These are phyloP conservation scores for Melikaiella ostensackeni DNA, from an alignment of 2,888 invertebrate species.

Conservation along the genomic window DNA sequence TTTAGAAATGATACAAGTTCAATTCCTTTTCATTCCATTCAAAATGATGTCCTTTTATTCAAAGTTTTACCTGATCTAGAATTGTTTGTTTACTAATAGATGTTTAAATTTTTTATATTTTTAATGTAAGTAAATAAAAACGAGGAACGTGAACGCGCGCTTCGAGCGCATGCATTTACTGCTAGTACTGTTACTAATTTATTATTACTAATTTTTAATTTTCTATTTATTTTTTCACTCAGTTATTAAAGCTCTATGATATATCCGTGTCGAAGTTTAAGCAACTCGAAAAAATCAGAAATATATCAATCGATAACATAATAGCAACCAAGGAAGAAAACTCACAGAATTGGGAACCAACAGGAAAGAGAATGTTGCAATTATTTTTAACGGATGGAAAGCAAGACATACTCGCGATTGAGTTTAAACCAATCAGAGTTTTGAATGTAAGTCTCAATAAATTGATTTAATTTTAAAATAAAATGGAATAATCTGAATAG, in stretches of 20 bases:
- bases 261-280: slow-evolving; percentile 73
- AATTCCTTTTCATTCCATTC: no score
- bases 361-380: slow-evolving; percentile 83
- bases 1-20: no score
- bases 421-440: slow-evolving; percentile 82
- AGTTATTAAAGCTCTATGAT: slow-evolving; percentile 77
- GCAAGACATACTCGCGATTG: slow-evolving; percentile 84
- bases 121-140: no score
- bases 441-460: slow-evolving; percentile 77
- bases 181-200: no score
- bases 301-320: slow-evolving; percentile 77
- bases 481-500: no score
- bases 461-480: slow-evolving; percentile 48
- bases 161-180: no score
- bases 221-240: slow-evolving; percentile 28
- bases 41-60: no score
- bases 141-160: no score
- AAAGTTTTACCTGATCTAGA: no score
- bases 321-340: slow-evolving; percentile 81
- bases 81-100: no score
- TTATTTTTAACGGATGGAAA: slow-evolving; percentile 87
- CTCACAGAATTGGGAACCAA: slow-evolving; percentile 79
- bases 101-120: no score
- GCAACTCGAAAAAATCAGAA: slow-evolving; percentile 77
- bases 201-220: background rate